phyloP scores from a whole-genome alignment of 2,888 invertebrate genomes.

The Eupeodes luniger region DNA sequence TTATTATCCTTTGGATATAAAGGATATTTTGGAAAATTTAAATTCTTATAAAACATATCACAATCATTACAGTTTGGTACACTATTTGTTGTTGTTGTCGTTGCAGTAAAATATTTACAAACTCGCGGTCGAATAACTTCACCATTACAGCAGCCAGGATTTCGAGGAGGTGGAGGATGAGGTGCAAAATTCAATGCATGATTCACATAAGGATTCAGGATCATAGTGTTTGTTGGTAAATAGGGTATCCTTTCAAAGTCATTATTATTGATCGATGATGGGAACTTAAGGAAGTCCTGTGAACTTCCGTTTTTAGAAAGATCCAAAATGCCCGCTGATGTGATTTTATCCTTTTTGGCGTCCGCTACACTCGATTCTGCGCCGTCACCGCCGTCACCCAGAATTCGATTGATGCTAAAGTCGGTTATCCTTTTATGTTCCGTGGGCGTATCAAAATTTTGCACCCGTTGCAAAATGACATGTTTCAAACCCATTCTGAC shows the following conservation, averaged over 20 bases:
- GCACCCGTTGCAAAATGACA: slow-evolving; percentile 82
- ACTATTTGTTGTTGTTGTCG: slow-evolving; percentile 30
- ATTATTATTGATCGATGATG: background rate
- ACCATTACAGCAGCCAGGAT: slow-evolving; percentile 52
- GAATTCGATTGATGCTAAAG: slow-evolving; percentile 83
- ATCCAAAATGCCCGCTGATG: slow-evolving; percentile 80
- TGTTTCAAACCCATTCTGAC: slow-evolving; percentile 83
- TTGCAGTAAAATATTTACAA: slow-evolving; percentile 69
- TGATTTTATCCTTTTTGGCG: slow-evolving; percentile 53
- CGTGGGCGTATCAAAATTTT: slow-evolving; percentile 79
- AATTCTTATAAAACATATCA: slow-evolving; percentile 77
- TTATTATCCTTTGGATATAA: slow-evolving; percentile 54
- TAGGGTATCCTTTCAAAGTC: slow-evolving; percentile 51
- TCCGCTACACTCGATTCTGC: background rate
- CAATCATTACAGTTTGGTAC: slow-evolving; percentile 74
- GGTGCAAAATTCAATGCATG: slow-evolving; percentile 51
- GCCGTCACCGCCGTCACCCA: slow-evolving; percentile 60
- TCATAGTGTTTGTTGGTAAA: slow-evolving; percentile 39
- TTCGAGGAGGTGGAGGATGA: slow-evolving; percentile 46
- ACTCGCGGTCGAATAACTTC: slow-evolving; percentile 73
- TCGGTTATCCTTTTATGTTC: slow-evolving; percentile 80
- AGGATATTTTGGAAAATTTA: slow-evolving; percentile 70
- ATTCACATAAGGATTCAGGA: slow-evolving; percentile 61
- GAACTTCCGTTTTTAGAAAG: slow-evolving; percentile 80
- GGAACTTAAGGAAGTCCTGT: slow-evolving; percentile 35